Conservation (phyloP, 92 coral and sea anemone species). For the Palythoa caribaeorum region DNA sequence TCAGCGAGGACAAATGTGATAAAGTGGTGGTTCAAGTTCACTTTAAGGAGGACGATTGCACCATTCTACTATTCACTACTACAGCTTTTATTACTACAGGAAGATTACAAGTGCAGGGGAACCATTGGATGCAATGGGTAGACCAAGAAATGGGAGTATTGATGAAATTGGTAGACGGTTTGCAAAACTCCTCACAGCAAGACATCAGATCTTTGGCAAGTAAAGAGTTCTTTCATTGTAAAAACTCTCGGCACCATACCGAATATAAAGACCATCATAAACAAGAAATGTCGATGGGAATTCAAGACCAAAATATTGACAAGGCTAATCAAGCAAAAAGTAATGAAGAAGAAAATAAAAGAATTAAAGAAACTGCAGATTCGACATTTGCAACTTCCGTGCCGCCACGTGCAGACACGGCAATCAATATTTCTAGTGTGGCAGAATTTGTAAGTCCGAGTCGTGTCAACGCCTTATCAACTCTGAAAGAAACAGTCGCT, state of each 20-base stretch:
- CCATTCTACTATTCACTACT: not conserved
- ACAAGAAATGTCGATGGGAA: constrained; percentile 7
- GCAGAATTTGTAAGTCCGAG: constrained; percentile 34
- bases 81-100: constrained; percentile 19
- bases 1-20: constrained; percentile 30
- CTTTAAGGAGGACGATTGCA: constrained; percentile 20
- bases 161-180: constrained; percentile 2
- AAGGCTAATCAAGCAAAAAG: not conserved
- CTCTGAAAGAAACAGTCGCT: constrained; percentile 33
- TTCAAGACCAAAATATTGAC: constrained; percentile 4
- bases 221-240: constrained; percentile 6
- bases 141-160: constrained; percentile 9
- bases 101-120: constrained; percentile 28
- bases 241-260: not conserved
- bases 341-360: not conserved
- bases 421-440: constrained; percentile 39
- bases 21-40: constrained; percentile 13
- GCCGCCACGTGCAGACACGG: constrained; percentile 41
- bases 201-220: not conserved
- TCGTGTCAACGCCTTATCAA: constrained; percentile 11
- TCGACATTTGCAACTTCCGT: constrained; percentile 21
- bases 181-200: constrained; percentile 18
- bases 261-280: constrained; percentile 10
- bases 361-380: constrained; percentile 3
- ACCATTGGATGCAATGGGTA: constrained; percentile 3